Evolutionary conservation across 2,797 vertebrate species (phyloP), one percentile per base, ranked within the genome.

Genomic region (Orientallactaga sibirica): DNA sequence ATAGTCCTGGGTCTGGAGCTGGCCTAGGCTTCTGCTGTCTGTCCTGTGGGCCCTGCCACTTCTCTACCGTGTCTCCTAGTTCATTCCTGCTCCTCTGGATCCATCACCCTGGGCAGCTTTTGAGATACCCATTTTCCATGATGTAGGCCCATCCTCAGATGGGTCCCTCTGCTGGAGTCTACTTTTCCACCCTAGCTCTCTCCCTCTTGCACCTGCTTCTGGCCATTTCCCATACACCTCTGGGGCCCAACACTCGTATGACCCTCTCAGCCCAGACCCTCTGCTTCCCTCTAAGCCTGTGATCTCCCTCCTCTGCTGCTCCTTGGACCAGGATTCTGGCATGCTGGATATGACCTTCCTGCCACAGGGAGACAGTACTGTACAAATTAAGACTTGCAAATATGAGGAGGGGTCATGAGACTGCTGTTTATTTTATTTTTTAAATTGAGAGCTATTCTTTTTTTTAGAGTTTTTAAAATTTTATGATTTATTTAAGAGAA

Each of bases 71-170:
- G 64, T 33, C 22, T 33, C 9, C 15, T 0, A 2, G 66, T 3
- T 5, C 24, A 10, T 25, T 43, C 25, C 15, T 41, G 78, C 27
- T 58, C 27, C 4, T 52, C 4, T 4, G 3, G 11, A 61, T 6
- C 1, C 1, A 61, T 25, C 20, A 52, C 41, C 61, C 14, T 29
- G n/a, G 85, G 16, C 2, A 66, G 43, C 27, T 12, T 68, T 37
- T 24, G 33, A 58, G n/a, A 20, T 37, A 1, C 41, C 2, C 0
- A 2, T 37, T 20, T 20, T 33, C 52, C 25, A 68, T 75, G 92
- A 7, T 3, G 5, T 5, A 25, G 4, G 0, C 3, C 2, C 12
- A 66, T 73, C 1, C 58, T 16, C 7, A 10, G 71, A 16, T 0
- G 1, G 4, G 2, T 19, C 11, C 27, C 37, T 25, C 4, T n/a